Base-by-base conservation (phyloP, 2,888 invertebrate genomes). In the Noctua janthina region DNA sequence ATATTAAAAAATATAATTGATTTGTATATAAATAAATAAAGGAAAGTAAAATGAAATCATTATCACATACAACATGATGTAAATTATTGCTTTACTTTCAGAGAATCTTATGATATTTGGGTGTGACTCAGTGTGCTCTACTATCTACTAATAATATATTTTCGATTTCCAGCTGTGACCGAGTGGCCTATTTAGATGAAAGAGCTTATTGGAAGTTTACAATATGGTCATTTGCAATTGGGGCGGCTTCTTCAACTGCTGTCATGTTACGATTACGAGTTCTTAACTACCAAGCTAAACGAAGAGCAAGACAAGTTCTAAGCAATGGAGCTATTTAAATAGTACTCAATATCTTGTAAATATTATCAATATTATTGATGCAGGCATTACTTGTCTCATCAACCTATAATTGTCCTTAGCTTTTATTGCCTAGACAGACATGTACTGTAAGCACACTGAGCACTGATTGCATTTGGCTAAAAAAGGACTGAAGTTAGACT, bases 151-250 rank as follows among this genome's bases (percentile, higher is more conserved):
- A n/a, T n/a, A 46, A 68, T 39, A n/a, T 8, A 43, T 68, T 67
- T 67, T 46, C 85, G 3, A 86, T 97, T 97, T 85, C 0, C 96
- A 98, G 99, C 94, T 99, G 99, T 96, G 98, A 99, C 91, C 97
- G 98, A 92, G 98, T 99, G 29, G 98, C 98, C 5, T 98, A 98
- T 97, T 97, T 99, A 74, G 99, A 99, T 92, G 98, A 99, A 93
- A 97, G 98, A 83, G 97, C 98, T 79, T 99, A 98, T 94, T 98
- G 98, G 98, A 98, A 98, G 89, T 99, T 99, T 92, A 98, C 98
- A 92, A 97, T 97, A 74, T 97, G 98, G 91, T 98, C 98, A 95
- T 98, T 98, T 91, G 94, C 97, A 1, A 91, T 98, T 56, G 98
- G 98, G 2, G 92, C 98, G 0, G 93, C 97, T 39, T 98, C 98